phyloP scores from a whole-genome alignment of 35 echinoderm and acorn worm species.

The Anneissia japonica region DNA sequence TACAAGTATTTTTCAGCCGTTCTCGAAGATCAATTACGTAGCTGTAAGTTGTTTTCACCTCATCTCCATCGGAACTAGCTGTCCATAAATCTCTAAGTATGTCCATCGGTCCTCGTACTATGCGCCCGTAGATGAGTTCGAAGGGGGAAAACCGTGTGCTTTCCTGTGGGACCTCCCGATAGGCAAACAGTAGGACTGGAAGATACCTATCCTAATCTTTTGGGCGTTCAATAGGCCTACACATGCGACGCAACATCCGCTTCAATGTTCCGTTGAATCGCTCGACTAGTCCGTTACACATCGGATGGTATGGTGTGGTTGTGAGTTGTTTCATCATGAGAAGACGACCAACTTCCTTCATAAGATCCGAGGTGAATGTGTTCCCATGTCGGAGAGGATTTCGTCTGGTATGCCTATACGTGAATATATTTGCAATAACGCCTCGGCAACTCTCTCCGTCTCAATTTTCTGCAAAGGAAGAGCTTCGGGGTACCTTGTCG shows the following conservation, averaged over 20 bases:
- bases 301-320: conserved; percentile 59
- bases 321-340: conserved; percentile 23
- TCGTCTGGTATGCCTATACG: conserved; percentile 35
- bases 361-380: conserved; percentile 54
- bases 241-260: conserved; percentile 32
- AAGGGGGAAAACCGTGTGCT: conserved; percentile 35
- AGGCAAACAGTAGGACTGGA: conserved; percentile 39
- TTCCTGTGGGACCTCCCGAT: conserved; percentile 54
- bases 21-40: conserved; percentile 56
- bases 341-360: conserved; percentile 37
- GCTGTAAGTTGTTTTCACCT: conserved; percentile 48
- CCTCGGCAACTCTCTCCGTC: conserved; percentile 47
- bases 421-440: conserved; percentile 37
- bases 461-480: conserved; percentile 1
- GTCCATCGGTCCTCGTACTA: conserved; percentile 41
- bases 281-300: conserved; percentile 46
- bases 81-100: conserved; percentile 58
- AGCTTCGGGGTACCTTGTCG: conserved; percentile 7
- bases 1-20: conserved; percentile 27
- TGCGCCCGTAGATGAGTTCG: conserved; percentile 46
- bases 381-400: conserved; percentile 52
- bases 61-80: not conserved
- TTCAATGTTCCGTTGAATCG: conserved; percentile 47
- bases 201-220: conserved; percentile 70
- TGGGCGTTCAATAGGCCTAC: too few relatives aligned